Evolutionary conservation across 2,888 invertebrate genomes (phyloP).

Genomic region (Amphiduros pacificus): DNA sequence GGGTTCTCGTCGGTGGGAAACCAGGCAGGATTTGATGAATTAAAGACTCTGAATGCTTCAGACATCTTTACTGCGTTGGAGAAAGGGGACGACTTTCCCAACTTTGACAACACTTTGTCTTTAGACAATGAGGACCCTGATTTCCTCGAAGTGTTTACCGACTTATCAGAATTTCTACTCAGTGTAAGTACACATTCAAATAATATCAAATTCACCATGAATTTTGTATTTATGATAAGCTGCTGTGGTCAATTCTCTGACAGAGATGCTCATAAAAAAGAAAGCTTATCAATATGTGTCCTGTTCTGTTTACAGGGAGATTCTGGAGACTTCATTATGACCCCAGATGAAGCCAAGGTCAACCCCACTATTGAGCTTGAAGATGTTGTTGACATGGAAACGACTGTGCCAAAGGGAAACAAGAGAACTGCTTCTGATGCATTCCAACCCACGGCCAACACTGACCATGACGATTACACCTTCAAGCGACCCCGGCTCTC

Average conservation of each 20-base stretch:
- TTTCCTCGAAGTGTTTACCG: constrained; percentile 11
- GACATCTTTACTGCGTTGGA: too few species aligned
- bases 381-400: too few species aligned
- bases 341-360: too few species aligned
- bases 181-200: constrained; percentile 1
- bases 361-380: too few species aligned
- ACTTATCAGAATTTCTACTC: constrained; percentile 7
- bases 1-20: not conserved
- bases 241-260: not conserved
- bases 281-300: too few species aligned
- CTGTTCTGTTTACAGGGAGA: too few species aligned
- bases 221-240: not conserved
- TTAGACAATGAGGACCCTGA: not conserved
- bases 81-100: too few species aligned
- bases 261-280: not conserved
- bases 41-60: too few species aligned
- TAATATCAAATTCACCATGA: not conserved
- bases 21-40: too few species aligned
- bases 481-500: not conserved
- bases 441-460: not conserved
- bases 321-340: too few species aligned
- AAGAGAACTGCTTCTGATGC: constrained; percentile 10
- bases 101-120: too few species aligned
- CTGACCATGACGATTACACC: constrained; percentile 12
- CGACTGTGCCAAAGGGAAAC: not conserved